Base-by-base conservation (phyloP, 1,140 invertebrate genomes). In the Chironomus tepperi region DNA sequence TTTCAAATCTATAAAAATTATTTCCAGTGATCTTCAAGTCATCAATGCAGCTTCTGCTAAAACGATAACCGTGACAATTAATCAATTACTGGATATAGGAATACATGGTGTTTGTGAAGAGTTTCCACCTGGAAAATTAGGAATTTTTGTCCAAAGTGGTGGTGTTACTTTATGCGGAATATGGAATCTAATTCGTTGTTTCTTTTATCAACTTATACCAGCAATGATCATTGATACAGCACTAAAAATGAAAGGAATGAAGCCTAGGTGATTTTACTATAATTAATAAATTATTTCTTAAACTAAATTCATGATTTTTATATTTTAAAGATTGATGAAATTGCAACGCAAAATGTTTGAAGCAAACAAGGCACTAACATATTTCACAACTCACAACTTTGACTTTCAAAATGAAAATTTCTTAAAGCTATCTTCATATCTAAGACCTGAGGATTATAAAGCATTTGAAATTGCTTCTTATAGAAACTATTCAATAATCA, bases 361-460 rank as follows among this genome's bases (percentile, higher is more conserved):
- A 67, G 91, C 93, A 0, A 90, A 91, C 43, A 83, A 83, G 7
- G 92, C 91, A 3, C 78, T 98, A 3, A 84, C 89, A 73, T 93
- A 90, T 78, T 98, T 96, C 78, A 87, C 92, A 0, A 88, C 85
- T 0, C 88, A 93, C 75, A 87, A 94, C 79, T 98, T 94, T 94
- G 84, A 85, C 7, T 97, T 97, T 79, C 79, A 83, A 21, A 94
- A 94, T 76, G 82, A 87, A 1, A 94, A 95, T 76, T 85, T 92
- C 24, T 77, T 88, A 7, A 79, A 83, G 0, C 80, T 97, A 15
- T 84, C 89, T 74, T 79, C 83, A 0, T 77, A 82, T 7, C 80
- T 96, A 75, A 84, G 86, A 65, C 77, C 83, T 1, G 79, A 84
- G 16, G 95, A 98, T 79, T 77, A 82, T 75, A 83, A 86, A 75